Evolutionary conservation across 2,888 invertebrate species (phyloP), one percentile per base, ranked within the genome.

Genomic region (Chaetoderma sp.): DNA sequence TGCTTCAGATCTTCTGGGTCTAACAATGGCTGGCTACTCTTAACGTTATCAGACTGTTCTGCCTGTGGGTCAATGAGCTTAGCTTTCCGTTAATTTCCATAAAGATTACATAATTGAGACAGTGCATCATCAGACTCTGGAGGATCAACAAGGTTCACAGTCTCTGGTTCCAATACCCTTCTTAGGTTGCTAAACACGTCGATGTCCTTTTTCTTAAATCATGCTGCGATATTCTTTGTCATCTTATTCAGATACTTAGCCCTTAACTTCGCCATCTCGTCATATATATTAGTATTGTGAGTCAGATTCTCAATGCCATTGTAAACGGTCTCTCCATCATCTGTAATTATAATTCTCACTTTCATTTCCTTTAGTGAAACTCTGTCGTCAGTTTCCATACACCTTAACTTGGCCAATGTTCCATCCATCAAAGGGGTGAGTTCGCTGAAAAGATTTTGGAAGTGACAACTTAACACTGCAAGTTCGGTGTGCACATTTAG

Each of bases 381-480:
- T n/a, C n/a, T n/a, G 60, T 70, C 62, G 13, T 8, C 28, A 4
- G 23, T 23, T n/a, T 60, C 21, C 30, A 69, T n/a, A 36, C 10
- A 10, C 1, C 44, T 25, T 5, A 69, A 42, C 27, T 62, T 60
- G 13, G 36, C 32, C 13, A 67, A 10, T n/a, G 60, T 58, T 6
- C 49, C 45, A 44, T 69, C 71, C 1, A 70, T 58, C 5, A 60
- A n/a, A n/a, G 66, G 63, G 5, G 18, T 5, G 10, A 70, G 27
- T 32, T 67, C 67, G 64, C 66, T 70, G 42, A 72, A 68, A 1
- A 62, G 2, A 6, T 56, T 32, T 18, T 56, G 56, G 4, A 39
- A 25, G 21, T 2, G 3, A 1, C 13, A 18, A 39, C 56, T 33
- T n/a, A 56, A 23, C 1, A 1, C 39, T 18, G 23, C 39, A 3